A percentile compares a stretch with the other conserved stretches of the same genome.
Evolutionary conservation across 2,797 vertebrate genomes (phyloP).

Genomic region (Sitta carolinensis): DNA sequence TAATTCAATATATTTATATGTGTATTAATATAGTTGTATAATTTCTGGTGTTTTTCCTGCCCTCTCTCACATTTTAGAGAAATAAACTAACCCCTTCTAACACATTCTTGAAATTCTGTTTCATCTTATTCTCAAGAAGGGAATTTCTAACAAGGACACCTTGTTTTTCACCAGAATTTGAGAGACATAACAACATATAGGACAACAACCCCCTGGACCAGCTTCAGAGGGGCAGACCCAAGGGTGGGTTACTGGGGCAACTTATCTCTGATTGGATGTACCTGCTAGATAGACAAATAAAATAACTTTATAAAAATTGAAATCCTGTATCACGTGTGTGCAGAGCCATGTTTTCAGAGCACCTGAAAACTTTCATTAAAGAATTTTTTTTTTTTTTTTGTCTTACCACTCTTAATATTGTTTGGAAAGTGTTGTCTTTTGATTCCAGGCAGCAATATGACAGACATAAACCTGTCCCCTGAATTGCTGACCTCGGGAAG

Average conservation of each 20-base stretch:
- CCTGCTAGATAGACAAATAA: background rate
- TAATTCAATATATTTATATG: too few relatives aligned
- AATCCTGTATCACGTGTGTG: rapidly evolving
- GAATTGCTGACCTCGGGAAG: background rate
- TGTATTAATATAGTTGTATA: too few relatives aligned
- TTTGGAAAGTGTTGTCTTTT: background rate
- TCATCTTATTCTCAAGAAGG: background rate
- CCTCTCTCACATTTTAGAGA: background rate
- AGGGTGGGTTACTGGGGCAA: background rate
- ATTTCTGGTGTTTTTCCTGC: background rate
- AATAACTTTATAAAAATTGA: background rate
- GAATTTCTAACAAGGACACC: background rate
- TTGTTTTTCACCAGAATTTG: background rate
- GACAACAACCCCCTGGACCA: background rate
- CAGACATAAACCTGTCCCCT: background rate
- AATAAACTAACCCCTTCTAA: background rate
- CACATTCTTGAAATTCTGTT: background rate
- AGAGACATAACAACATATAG: background rate
- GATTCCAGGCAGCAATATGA: background rate
- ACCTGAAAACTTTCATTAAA: background rate
- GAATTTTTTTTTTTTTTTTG: background rate
- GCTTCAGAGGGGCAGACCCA: background rate
- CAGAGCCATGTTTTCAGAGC: background rate
- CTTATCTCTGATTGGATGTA: background rate
- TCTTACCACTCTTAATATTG: background rate